These are phyloP conservation scores for Itoplectis maculator DNA, from an alignment of 2,888 invertebrate genomes.

Conservation along the genomic window DNA sequence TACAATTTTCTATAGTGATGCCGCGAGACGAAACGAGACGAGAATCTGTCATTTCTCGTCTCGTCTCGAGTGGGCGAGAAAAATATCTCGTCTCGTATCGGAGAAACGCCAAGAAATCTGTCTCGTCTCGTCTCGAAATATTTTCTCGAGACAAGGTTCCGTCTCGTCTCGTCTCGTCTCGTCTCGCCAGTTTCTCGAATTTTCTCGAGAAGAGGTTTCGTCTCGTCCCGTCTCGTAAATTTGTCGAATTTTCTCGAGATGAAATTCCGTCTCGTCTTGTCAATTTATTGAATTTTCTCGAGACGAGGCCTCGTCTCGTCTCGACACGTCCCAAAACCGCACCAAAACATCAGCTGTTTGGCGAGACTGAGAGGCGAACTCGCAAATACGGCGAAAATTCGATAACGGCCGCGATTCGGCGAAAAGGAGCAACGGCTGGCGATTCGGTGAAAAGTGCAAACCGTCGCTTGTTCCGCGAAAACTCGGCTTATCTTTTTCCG, in stretches of 20 bases:
- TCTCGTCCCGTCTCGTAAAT: not conserved
- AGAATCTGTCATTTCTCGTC: not conserved
- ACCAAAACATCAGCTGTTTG: no score
- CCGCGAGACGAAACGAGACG: not conserved
- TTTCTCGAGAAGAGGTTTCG: not conserved
- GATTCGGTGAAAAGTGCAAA: not conserved
- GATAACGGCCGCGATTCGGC: not conserved
- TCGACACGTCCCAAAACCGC: no score
- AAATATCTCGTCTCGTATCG: not conserved
- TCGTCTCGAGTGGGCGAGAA: no score
- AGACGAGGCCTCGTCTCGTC: not conserved
- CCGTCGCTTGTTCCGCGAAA: not conserved
- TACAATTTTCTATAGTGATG: no score
- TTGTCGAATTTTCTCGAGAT: not conserved
- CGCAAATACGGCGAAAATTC: not conserved
- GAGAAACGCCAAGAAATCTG: not conserved
- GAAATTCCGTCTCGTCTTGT: not conserved
- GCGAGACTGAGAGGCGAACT: constrained; percentile 59
- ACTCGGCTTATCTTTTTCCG: not conserved
- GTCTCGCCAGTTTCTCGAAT: not conserved
- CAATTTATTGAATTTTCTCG: no score
- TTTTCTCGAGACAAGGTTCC: not conserved
- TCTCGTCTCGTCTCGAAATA: not conserved
- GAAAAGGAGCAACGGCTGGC: not conserved
- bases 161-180: not conserved